Conservation (phyloP, 2,113 vertebrate species). For the Mohoua ochrocephala region DNA sequence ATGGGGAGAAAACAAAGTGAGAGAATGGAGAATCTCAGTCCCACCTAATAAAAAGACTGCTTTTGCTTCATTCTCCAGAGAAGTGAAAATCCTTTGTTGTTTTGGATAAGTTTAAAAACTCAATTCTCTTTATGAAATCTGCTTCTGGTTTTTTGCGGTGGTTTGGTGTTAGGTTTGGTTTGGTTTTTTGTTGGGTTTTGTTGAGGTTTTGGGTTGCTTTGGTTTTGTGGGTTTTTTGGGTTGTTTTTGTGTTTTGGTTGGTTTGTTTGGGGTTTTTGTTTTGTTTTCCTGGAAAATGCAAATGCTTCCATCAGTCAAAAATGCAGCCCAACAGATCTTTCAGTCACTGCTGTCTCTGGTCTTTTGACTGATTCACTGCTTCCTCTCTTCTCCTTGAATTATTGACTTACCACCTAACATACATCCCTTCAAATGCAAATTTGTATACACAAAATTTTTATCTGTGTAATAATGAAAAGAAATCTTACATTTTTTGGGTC, state of each 20-base stretch:
- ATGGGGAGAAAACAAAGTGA: background rate
- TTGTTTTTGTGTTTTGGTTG: background rate
- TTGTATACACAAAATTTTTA: background rate
- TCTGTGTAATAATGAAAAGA: background rate
- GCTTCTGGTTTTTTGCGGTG: too few relatives aligned
- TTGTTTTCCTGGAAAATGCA: background rate
- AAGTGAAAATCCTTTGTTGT: background rate
- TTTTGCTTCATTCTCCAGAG: background rate
- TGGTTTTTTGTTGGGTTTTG: background rate
- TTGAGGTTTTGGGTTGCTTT: background rate
- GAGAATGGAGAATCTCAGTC: background rate
- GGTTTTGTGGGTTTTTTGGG: background rate
- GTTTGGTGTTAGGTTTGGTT: too few relatives aligned
- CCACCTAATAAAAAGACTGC: background rate
- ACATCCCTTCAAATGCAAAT: background rate
- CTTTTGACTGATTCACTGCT: background rate
- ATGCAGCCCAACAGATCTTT: background rate
- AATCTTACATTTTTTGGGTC: background rate
- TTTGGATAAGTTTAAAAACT: background rate
- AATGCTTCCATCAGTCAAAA: background rate
- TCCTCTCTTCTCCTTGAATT: background rate
- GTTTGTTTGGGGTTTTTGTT: background rate
- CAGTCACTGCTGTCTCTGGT: background rate
- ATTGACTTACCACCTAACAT: background rate
- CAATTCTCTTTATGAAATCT: background rate